A percentile compares a stretch with the other conserved stretches of the same genome.
These are phyloP conservation scores for Cydia fagiglandana DNA, from an alignment of 1,140 invertebrate genomes.

Conservation along the genomic window DNA sequence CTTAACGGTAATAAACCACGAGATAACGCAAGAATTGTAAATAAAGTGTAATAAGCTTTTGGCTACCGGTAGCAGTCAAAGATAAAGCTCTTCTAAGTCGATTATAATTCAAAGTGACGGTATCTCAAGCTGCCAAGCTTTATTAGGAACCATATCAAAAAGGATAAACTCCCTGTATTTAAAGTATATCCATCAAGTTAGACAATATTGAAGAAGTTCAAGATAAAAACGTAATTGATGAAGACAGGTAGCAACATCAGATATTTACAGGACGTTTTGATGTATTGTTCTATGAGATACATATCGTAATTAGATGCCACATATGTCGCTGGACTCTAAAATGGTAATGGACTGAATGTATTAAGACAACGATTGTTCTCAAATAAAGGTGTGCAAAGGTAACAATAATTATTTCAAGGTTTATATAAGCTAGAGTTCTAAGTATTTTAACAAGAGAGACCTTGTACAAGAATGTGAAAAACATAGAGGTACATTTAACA, in stretches of 20 bases:
- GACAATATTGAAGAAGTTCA: constrained; percentile 55
- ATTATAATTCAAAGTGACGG: constrained; percentile 29
- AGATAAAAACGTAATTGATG: constrained; percentile 72
- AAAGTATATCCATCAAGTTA: constrained; percentile 68
- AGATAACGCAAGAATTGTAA: neutral
- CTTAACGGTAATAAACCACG: neutral
- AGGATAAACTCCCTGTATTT: constrained; percentile 52
- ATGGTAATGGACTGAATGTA: constrained; percentile 47
- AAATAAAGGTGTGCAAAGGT: constrained; percentile 29
- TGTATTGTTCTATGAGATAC: constrained; percentile 67
- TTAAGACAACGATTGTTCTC: constrained; percentile 43
- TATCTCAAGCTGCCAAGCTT: constrained; percentile 34
- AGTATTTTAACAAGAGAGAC: neutral
- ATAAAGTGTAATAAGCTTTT: constrained; percentile 17
- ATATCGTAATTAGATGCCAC: constrained; percentile 45
- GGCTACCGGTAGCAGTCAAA: constrained; percentile 11
- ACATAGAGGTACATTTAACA: neutral
- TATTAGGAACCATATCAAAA: constrained; percentile 39
- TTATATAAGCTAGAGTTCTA: neutral
- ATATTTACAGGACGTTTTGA: constrained; percentile 55
- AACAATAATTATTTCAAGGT: constrained; percentile 24
- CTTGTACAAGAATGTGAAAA: neutral
- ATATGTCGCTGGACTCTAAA: constrained; percentile 40
- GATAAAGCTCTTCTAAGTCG: constrained; percentile 39
- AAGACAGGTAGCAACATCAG: constrained; percentile 67